Percentiles rank a stretch among this genome's conserved stretches.
Conservation (phyloP, 2,888 invertebrate species). For the Coelinius sp. region DNA sequence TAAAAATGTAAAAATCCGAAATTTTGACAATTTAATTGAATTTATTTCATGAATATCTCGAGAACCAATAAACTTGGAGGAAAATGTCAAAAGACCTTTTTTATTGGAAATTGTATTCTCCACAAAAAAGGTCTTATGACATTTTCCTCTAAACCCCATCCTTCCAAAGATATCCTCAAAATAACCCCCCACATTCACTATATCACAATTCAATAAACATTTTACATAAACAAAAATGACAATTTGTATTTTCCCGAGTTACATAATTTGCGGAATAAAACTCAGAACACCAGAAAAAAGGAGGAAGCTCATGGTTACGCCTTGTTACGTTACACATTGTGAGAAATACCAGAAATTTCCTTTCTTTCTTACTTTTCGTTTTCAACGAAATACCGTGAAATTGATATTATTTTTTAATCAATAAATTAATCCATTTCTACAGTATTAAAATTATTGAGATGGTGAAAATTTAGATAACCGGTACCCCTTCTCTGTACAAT, state of each 20-base stretch:
- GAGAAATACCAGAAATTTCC: slow-evolving; percentile 46
- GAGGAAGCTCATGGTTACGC: slow-evolving; percentile 47
- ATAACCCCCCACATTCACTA: not conserved
- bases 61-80: no score
- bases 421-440: not conserved
- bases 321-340: slow-evolving; percentile 45
- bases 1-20: no score
- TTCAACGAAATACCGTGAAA: slow-evolving; percentile 18
- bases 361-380: slow-evolving; percentile 42
- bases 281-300: slow-evolving; percentile 44
- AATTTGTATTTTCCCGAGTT: slow-evolving; percentile 32
- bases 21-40: no score
- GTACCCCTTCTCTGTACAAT: slow-evolving; percentile 26
- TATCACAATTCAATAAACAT: not conserved
- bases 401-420: not conserved
- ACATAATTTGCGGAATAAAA: slow-evolving; percentile 20
- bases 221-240: not conserved
- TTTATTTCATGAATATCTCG: no score
- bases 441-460: not conserved
- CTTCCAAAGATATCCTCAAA: not conserved
- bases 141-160: not conserved
- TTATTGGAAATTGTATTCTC: not conserved
- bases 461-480: slow-evolving; percentile 26
- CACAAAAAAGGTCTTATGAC: no score
- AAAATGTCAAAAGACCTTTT: not conserved